Conservation (phyloP, 1,140 invertebrate genomes). For the Phortica variegata region DNA sequence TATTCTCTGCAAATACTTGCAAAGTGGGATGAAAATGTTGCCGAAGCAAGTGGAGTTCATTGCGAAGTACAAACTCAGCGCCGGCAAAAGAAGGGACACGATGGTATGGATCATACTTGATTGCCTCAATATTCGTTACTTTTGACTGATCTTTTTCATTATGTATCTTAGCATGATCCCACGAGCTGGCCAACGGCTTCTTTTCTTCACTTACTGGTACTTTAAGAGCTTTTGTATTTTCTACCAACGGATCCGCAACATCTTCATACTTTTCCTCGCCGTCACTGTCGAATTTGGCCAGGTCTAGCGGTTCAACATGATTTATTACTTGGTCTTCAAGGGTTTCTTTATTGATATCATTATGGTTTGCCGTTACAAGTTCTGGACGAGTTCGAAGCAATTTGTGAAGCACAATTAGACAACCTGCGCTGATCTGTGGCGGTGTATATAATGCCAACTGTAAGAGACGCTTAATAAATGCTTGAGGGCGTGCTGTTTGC, state of each 20-base stretch:
- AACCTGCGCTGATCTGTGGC: conserved; percentile 42
- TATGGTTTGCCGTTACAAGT: too few relatives aligned
- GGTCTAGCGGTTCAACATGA: conserved; percentile 17
- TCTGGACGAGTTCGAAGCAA: conserved; percentile 46
- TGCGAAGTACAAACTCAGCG: conserved; percentile 67
- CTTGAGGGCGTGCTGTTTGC: conserved; percentile 69
- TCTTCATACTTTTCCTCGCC: conserved; percentile 62
- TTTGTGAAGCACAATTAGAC: conserved; percentile 50
- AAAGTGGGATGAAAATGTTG: conserved; percentile 91
- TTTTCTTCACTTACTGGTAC: conserved; percentile 12
- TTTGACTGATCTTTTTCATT: conserved; percentile 15
- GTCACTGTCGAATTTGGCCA: conserved; percentile 57
- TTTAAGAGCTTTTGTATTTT: neutral
- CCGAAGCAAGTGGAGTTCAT: conserved; percentile 72
- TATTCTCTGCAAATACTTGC: conserved; percentile 78
- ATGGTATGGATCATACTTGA: conserved; percentile 69
- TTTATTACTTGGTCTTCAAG: conserved; percentile 4
- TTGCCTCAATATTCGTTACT: conserved; percentile 34
- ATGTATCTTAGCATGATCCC: conserved; percentile 41
- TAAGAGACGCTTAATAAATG: conserved; percentile 88
- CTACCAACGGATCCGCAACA: conserved; percentile 43
- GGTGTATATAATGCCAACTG: conserved; percentile 65
- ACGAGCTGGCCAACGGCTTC: conserved; percentile 20
- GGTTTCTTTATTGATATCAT: conserved; percentile 18
- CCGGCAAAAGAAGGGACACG: conserved; percentile 84